phyloP scores from a whole-genome alignment of 2,797 vertebrate genomes.

The Pseudomugil tenellus region DNA sequence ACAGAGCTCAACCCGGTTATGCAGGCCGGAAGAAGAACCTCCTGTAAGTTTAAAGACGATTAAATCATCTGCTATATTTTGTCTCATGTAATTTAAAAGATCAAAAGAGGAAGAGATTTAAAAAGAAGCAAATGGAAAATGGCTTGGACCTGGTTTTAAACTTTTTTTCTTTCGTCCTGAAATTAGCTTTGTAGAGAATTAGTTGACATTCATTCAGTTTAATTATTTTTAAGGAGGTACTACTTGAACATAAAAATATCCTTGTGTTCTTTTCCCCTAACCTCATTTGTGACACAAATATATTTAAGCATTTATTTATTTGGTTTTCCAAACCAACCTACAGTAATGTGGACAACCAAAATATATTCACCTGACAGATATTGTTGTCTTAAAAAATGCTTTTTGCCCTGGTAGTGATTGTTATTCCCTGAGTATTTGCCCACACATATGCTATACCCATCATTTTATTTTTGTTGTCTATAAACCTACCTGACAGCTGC shows the following conservation, averaged over 20 bases:
- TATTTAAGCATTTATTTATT: slow-evolving; percentile 41
- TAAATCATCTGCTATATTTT: slow-evolving; percentile 80
- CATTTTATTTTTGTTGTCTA: slow-evolving; percentile 61
- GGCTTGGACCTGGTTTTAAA: not conserved
- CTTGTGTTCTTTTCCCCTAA: slow-evolving; percentile 9
- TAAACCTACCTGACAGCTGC: slow-evolving; percentile 43
- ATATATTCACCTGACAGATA: slow-evolving; percentile 43
- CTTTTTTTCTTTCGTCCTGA: not conserved
- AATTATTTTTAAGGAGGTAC: slow-evolving; percentile 33
- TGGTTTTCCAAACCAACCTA: slow-evolving; percentile 32
- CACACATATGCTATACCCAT: slow-evolving; percentile 64
- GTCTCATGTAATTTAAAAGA: slow-evolving; percentile 78
- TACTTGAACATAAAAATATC: slow-evolving; percentile 44
- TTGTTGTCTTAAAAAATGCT: slow-evolving; percentile 37
- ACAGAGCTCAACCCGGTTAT: slow-evolving; percentile 71
- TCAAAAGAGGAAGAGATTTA: slow-evolving; percentile 57
- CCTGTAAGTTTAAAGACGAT: slow-evolving; percentile 83
- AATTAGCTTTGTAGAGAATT: no score
- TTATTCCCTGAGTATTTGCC: slow-evolving; percentile 75
- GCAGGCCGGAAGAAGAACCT: slow-evolving; percentile 57
- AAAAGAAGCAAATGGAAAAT: slow-evolving; percentile 65
- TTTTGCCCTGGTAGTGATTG: slow-evolving; percentile 68
- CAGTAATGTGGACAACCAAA: slow-evolving; percentile 31
- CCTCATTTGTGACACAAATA: slow-evolving; percentile 51
- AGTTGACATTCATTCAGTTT: not conserved